Evolutionary conservation across 2,797 vertebrate species (phyloP).

Genomic region (Sebastes iracundus): DNA sequence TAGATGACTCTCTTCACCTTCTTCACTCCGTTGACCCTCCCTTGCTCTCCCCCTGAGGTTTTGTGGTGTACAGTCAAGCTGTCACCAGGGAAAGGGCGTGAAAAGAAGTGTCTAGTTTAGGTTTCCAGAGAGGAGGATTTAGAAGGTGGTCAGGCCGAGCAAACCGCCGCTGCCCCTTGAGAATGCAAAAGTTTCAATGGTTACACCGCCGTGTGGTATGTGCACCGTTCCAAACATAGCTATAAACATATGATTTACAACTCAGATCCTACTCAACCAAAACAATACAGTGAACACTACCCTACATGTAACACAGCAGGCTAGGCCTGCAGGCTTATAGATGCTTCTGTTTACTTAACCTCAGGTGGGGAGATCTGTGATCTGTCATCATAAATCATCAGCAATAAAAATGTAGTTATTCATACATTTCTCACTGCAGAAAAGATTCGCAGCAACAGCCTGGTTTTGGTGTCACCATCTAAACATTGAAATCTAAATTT

Average conservation of each 20-base stretch:
- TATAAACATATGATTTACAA: constrained; percentile 38
- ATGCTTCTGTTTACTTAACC: constrained; percentile 14
- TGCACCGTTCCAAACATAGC: constrained; percentile 13
- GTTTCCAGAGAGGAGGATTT: constrained; percentile 31
- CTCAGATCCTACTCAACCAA: constrained; percentile 2
- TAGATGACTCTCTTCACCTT: constrained; percentile 17
- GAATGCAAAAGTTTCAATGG: constrained; percentile 7
- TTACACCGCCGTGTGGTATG: background rate
- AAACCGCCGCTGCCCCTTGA: background rate
- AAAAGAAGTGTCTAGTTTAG: constrained; percentile 53
- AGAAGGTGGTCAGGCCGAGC: background rate
- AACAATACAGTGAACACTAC: constrained; percentile 13
- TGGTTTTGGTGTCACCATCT: background rate
- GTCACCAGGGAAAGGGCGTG: constrained; percentile 34
- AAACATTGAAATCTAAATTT: background rate
- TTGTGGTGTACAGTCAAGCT: constrained; percentile 29
- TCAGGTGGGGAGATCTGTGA: background rate
- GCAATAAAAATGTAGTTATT: background rate
- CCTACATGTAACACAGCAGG: constrained; percentile 35
- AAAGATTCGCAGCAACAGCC: background rate
- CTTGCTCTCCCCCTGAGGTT: constrained; percentile 21
- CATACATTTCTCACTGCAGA: background rate
- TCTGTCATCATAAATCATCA: background rate
- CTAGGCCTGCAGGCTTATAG: constrained; percentile 27
- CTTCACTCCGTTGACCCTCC: background rate